Base-by-base conservation (phyloP, 2,888 invertebrate genomes). In the Steromphala cineraria region DNA sequence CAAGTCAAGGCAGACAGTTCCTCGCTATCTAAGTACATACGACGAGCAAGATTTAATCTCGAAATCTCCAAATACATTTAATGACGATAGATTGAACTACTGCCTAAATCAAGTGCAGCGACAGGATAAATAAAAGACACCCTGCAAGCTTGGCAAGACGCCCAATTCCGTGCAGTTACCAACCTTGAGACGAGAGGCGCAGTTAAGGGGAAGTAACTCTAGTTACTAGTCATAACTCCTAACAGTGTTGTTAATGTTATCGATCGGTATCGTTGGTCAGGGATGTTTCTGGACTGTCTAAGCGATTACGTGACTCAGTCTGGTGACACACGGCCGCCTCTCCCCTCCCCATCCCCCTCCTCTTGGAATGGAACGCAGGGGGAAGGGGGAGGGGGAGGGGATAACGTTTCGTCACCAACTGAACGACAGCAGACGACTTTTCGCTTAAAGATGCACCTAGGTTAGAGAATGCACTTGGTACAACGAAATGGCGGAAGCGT, bases 271-370 rank as follows among this genome's bases (percentile, higher is more conserved):
- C 62, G 62, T 62, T 62, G 62, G 62, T 62, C 62, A 62, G 28
- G 28, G 24, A 24, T 28, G 21, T 13, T 21, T 62, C 62, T 62
- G 62, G 62, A 46, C 62, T 62, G 62, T 24, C 24, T 24, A 62
- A 21, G 28, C 62, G 62, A 62, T 62, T 62, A 62, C 62, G 62
- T 62, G 62, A 62, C n/a, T 62, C 62, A 62, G 62, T 62, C 62
- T 62, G 62, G 62, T 62, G 62, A 62, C 62, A 62, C 62, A 28
- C 24, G 15, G 28, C 13, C 28, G 15, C 28, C 62, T 28, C 62
- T 17, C 24, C 62, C 62, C 62, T 28, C 28, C 10, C 28, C 28
- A 19, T n/a, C 10, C 28, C 62, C 56, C 21, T 56, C 62, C 62
- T 28, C 28, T 15, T 28, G 28, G 62, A 62, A 56, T 56, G 24